Percentiles rank a stretch among this genome's conserved stretches.
Evolutionary conservation across 2,888 invertebrate genomes (phyloP).

Genomic region (Resseliella maxima): DNA sequence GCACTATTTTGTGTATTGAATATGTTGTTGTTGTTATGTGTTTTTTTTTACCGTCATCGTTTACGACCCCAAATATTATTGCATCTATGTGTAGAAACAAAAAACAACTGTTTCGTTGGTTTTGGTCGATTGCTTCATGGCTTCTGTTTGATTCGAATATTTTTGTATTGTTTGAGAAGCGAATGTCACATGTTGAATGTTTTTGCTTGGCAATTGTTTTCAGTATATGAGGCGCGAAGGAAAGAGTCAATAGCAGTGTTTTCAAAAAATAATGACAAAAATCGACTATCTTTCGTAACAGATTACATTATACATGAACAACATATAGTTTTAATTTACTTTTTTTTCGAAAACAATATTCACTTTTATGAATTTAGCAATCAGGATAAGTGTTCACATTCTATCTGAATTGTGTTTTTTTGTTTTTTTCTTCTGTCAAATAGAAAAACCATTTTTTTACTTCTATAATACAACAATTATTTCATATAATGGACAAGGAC

Average conservation of each 20-base stretch:
- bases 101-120: constrained; percentile 20
- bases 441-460: too few relatives aligned
- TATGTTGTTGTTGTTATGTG: neutral
- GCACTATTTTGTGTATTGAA: neutral
- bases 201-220: neutral
- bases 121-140: neutral
- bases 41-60: neutral
- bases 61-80: constrained; percentile 14
- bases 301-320: too few relatives aligned
- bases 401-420: neutral
- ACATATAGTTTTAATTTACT: too few relatives aligned
- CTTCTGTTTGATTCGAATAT: neutral
- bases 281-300: constrained; percentile 32
- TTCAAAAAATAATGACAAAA: neutral
- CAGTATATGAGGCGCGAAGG: constrained; percentile 34
- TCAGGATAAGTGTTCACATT: neutral
- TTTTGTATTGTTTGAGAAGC: constrained; percentile 2
- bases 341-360: too few relatives aligned
- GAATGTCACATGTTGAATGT: constrained; percentile 32
- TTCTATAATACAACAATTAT: too few relatives aligned
- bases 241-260: neutral
- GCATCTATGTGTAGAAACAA: constrained; percentile 6
- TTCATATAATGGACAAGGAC: neutral
- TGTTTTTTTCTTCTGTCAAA: neutral
- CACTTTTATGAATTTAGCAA: neutral